Evolutionary conservation across 2,113 vertebrate genomes (phyloP).

Genomic region (Eolophus roseicapilla): DNA sequence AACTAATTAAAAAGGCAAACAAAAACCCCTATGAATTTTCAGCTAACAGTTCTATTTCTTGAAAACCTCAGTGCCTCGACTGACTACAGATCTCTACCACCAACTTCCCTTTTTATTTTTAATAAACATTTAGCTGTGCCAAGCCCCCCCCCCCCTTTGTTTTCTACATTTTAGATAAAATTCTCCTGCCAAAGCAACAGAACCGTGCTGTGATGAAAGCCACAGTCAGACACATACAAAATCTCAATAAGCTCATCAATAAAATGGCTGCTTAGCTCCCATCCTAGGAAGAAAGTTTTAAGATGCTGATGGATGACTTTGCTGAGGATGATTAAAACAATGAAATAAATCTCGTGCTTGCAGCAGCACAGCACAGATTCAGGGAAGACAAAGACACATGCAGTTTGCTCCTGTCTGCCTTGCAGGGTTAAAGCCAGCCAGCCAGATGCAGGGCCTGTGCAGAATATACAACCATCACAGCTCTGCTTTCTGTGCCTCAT

Average conservation of each 20-base stretch:
- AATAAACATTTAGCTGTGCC: neutral
- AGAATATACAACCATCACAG: neutral
- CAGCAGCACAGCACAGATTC: neutral
- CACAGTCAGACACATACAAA: neutral
- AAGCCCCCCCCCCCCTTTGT: neutral
- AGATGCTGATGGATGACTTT: neutral
- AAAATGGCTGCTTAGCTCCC: slow-evolving; percentile 1
- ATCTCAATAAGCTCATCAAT: slow-evolving; percentile 13
- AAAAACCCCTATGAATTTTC: neutral
- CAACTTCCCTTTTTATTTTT: neutral
- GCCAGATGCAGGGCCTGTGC: neutral
- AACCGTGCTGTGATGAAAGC: neutral
- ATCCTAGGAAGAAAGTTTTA: neutral
- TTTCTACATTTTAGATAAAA: neutral
- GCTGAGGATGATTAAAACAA: neutral
- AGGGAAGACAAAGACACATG: neutral
- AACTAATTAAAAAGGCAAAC: neutral
- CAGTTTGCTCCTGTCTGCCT: neutral
- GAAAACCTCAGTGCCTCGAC: neutral
- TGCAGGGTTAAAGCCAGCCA: neutral
- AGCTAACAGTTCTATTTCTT: neutral
- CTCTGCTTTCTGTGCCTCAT: neutral
- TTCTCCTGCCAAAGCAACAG: neutral
- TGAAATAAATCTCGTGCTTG: neutral
- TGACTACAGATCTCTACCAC: neutral